Base-by-base conservation (phyloP, 2,888 invertebrate genomes). In the Cabera pusaria region DNA sequence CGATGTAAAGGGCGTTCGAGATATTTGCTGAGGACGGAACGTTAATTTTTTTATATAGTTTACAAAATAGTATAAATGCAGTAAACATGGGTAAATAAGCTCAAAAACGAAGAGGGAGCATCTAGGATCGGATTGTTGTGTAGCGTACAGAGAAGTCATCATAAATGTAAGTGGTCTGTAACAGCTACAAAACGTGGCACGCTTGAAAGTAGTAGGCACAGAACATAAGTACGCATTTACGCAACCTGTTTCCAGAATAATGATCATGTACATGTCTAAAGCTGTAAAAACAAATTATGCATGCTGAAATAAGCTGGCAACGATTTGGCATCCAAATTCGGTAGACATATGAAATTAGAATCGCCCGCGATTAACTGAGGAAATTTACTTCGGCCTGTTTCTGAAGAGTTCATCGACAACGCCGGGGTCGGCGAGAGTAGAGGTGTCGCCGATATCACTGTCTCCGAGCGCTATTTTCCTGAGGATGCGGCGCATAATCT, bases 401-500 rank as follows among this genome's bases (percentile, higher is more conserved):
- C 92, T 90, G 71, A 97, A 95, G 10, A 97, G 90, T 47, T 93
- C 87, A 17, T 95, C 95, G 9, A 98, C 94, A 43, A 98, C 94
- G n/a, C 91, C 85, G 56, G 96, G 96, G 67, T 99, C 99, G 12
- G 98, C 98, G 54, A 99, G 86, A 0, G 99, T 98, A 24, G 98
- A 96, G 1, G 93, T 93, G 81, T 99, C 99, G 2, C 99, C 99
- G 20, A 99, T 92, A 54, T 98, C 93, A 25, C 85, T 90, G 70
- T 98, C 98, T 19, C 96, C 96, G 1, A 95, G 84, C 0, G 99
- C 98, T 6, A 99, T 94, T 85, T 98, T 98, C 48, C 98, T 92
- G 44, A 99, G 88, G 40, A 99, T 95, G 49, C 99, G 92, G 44
- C 99, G 92, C 97, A 99, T 98, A 44, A 99, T 98, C 87, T 99